Conservation (phyloP, 1,140 invertebrate species). For the Drosophila miranda region DNA sequence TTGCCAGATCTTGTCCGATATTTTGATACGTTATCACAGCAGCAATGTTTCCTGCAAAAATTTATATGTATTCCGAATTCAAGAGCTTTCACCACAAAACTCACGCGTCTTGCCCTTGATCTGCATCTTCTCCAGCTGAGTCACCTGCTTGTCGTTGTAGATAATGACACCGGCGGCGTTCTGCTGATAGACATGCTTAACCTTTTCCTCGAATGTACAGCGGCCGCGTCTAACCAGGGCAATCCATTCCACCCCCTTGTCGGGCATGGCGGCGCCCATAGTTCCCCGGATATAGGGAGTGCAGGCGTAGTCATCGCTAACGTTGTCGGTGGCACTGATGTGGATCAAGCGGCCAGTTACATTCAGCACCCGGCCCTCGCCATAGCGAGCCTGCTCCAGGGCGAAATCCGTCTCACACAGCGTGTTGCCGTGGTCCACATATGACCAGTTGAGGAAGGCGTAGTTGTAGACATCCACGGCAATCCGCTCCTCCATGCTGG, state of each 20-base stretch:
- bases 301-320: conserved; percentile 87
- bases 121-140: conserved; percentile 88
- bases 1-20: conserved; percentile 88
- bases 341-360: conserved; percentile 86
- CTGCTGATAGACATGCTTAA: conserved; percentile 86
- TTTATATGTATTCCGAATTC: conserved; percentile 1
- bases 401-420: conserved; percentile 71
- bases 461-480: conserved; percentile 70
- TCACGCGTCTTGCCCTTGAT: conserved; percentile 85
- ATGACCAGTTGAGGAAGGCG: conserved; percentile 77
- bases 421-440: conserved; percentile 52
- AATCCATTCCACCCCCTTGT: conserved; percentile 87
- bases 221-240: conserved; percentile 88
- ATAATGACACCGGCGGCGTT: conserved; percentile 89
- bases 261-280: conserved; percentile 83
- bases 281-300: conserved; percentile 84
- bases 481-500: conserved; percentile 65
- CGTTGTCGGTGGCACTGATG: conserved; percentile 83
- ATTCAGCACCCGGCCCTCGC: conserved; percentile 85
- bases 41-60: conserved; percentile 87
- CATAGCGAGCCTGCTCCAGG: conserved; percentile 87
- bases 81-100: conserved; percentile 54
- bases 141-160: conserved; percentile 88
- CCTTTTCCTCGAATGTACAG: conserved; percentile 90
- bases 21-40: conserved; percentile 90